Evolutionary conservation across 2,113 vertebrate genomes (phyloP).

Genomic region (Microtus oregoni): DNA sequence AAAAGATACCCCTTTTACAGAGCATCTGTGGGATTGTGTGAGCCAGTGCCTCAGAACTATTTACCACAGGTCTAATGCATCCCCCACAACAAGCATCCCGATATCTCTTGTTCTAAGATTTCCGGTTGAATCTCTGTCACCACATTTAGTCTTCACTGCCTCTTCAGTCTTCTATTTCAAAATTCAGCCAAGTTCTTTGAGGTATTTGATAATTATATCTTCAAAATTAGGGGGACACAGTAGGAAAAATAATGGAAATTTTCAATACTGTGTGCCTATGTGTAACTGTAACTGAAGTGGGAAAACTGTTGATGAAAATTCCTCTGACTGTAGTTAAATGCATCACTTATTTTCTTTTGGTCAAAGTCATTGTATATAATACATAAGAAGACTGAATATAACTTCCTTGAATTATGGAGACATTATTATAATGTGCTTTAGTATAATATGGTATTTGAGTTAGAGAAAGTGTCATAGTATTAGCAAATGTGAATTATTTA

Average conservation of each 20-base stretch:
- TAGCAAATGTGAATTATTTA: slow-evolving; percentile 53
- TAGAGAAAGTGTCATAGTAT: slow-evolving; percentile 14
- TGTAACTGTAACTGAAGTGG: background rate
- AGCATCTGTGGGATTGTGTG: background rate
- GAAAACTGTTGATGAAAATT: slow-evolving; percentile 31
- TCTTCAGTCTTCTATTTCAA: background rate
- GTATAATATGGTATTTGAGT: slow-evolving; percentile 30
- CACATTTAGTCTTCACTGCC: background rate
- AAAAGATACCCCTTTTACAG: background rate
- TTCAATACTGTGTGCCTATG: background rate
- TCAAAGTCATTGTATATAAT: slow-evolving; percentile 47
- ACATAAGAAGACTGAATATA: background rate
- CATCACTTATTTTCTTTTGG: background rate
- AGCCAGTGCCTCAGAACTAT: background rate
- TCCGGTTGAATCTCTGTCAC: background rate
- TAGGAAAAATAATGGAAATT: background rate
- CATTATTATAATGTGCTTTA: background rate
- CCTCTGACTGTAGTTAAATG: slow-evolving; percentile 15
- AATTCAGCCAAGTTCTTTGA: background rate
- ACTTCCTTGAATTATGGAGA: background rate
- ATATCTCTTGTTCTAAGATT: background rate
- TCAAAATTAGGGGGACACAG: background rate
- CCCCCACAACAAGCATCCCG: background rate
- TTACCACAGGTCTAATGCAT: background rate
- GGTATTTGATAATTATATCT: background rate